phyloP scores from a whole-genome alignment of 2,113 vertebrate genomes.

The Heterotis niloticus region DNA sequence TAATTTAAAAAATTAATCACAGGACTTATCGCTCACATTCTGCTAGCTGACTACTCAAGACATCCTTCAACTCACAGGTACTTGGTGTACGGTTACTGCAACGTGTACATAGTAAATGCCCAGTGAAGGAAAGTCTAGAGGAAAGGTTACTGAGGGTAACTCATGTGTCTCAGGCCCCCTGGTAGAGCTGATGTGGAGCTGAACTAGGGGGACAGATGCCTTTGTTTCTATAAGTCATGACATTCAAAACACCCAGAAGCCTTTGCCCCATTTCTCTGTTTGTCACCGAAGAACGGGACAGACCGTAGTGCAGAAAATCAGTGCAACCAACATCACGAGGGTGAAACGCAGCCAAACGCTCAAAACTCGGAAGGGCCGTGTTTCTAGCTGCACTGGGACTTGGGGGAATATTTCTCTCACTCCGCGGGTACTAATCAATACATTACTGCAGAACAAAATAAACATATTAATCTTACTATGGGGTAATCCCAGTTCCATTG shows the following conservation, averaged over 20 bases:
- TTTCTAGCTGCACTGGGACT: background rate
- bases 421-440: background rate
- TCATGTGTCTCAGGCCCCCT: background rate
- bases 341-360: background rate
- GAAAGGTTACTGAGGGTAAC: too few species aligned
- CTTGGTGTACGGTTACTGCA: too few species aligned
- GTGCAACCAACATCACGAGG: background rate
- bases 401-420: background rate
- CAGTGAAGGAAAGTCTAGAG: too few species aligned
- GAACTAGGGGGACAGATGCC: background rate
- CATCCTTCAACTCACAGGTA: too few species aligned
- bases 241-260: background rate
- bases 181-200: background rate
- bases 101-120: too few species aligned
- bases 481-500: constrained; percentile 4
- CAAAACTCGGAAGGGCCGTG: background rate
- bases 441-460: background rate
- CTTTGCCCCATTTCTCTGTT: background rate
- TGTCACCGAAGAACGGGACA: background rate
- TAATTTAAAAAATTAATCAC: background rate
- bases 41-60: too few species aligned
- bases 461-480: background rate
- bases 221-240: background rate
- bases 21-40: background rate
- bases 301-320: too few species aligned